phyloP scores from a whole-genome alignment of 2,888 invertebrate genomes.

The Eupithecia inturbata region DNA sequence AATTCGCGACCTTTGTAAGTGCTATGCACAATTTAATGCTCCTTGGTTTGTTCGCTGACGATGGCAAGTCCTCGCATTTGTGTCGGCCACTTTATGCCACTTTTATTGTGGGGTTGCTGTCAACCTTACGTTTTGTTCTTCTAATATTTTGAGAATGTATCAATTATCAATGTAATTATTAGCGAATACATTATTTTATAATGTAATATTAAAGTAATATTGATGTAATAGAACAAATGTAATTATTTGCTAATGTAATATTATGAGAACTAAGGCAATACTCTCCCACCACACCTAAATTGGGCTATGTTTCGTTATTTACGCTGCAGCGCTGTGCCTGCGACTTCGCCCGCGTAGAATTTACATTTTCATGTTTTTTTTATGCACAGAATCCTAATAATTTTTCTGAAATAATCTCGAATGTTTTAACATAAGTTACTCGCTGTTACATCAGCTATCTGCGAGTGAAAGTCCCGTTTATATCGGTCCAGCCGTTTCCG shows the following conservation, averaged over 20 bases:
- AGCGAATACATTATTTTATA: too few species aligned
- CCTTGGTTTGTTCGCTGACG: not conserved
- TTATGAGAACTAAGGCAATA: too few species aligned
- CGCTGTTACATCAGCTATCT: not conserved
- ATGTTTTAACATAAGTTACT: too few species aligned
- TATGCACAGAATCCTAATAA: not conserved
- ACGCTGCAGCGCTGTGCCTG: not conserved
- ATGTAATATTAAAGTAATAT: too few species aligned
- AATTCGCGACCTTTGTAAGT: constrained; percentile 51
- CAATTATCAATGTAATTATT: too few species aligned
- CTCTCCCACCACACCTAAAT: not conserved
- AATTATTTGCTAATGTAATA: too few species aligned
- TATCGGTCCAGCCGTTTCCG: not conserved
- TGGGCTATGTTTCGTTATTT: not conserved
- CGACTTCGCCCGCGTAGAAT: not conserved
- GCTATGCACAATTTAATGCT: constrained; percentile 46
- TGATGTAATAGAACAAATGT: too few species aligned
- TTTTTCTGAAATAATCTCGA: too few species aligned
- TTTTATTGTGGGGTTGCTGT: not conserved
- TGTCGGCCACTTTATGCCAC: not conserved
- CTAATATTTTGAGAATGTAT: too few species aligned
- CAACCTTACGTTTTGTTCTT: not conserved
- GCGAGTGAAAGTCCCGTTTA: not conserved
- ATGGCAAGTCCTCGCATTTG: not conserved
- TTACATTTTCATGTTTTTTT: not conserved